Evolutionary conservation across 2,113 vertebrate genomes (phyloP).

Genomic region (Holacanthus passer): DNA sequence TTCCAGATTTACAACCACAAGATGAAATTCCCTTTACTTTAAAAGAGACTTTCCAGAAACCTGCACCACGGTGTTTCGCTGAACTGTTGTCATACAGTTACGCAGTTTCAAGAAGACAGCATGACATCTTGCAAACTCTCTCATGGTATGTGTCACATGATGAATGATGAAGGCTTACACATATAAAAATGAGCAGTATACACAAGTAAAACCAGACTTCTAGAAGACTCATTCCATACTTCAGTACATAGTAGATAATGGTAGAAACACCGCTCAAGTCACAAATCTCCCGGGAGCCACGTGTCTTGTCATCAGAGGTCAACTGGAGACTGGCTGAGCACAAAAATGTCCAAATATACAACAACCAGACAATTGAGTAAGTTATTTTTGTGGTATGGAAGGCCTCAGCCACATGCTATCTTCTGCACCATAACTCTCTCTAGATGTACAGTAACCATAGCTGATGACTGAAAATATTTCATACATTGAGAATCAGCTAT

Average conservation of each 20-base stretch:
- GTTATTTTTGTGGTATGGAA: not conserved
- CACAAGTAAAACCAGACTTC: constrained; percentile 64
- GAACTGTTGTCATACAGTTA: constrained; percentile 46
- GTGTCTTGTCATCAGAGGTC: constrained; percentile 50
- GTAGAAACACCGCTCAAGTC: constrained; percentile 24
- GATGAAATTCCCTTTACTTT: constrained; percentile 13
- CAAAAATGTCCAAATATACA: constrained; percentile 19
- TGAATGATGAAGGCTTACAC: constrained; percentile 34
- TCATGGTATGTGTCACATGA: constrained; percentile 51
- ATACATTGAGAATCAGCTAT: not conserved
- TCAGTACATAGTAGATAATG: constrained; percentile 23
- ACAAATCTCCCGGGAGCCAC: constrained; percentile 53
- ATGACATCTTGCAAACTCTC: constrained; percentile 27
- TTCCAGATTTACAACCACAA: constrained; percentile 20
- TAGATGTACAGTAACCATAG: not conserved
- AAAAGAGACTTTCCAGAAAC: constrained; percentile 43
- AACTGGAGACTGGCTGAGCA: constrained; percentile 32
- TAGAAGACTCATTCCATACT: constrained; percentile 35
- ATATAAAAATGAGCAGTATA: constrained; percentile 62
- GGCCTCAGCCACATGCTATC: not conserved
- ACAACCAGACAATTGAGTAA: constrained; percentile 4
- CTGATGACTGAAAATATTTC: not conserved
- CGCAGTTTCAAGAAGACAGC: constrained; percentile 36
- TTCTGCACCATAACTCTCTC: not conserved
- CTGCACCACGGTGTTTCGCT: constrained; percentile 3